Evolutionary conservation across 2,113 vertebrate species (phyloP).

Genomic region (Pseudopipra pipra): DNA sequence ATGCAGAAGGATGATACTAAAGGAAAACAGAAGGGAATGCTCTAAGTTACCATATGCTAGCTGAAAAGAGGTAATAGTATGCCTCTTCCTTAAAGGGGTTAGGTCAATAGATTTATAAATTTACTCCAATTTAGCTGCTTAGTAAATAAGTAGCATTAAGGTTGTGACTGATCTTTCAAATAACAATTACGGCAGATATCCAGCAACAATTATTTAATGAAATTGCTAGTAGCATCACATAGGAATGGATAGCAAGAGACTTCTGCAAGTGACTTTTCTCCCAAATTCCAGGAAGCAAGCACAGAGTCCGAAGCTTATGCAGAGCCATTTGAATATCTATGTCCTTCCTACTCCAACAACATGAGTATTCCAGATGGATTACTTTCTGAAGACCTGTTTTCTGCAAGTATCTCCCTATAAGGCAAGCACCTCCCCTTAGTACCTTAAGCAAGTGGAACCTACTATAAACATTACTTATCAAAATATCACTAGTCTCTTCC

Average conservation of each 20-base stretch:
- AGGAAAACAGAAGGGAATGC: background rate
- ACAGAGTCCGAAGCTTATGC: background rate
- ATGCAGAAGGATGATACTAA: background rate
- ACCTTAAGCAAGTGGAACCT: background rate
- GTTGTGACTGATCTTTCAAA: background rate
- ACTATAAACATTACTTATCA: background rate
- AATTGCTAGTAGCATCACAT: background rate
- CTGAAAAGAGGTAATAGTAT: background rate
- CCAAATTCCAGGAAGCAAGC: background rate
- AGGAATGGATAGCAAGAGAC: background rate
- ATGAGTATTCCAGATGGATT: background rate
- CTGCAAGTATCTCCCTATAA: background rate
- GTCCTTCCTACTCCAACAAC: background rate
- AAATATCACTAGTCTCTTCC: background rate
- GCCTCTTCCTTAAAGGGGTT: background rate
- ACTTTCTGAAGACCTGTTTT: background rate
- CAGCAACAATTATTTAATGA: background rate
- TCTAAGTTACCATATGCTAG: background rate
- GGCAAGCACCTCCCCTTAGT: background rate
- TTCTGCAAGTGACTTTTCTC: background rate
- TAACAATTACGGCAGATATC: background rate
- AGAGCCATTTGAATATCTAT: background rate
- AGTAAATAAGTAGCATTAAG: background rate
- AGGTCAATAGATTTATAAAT: background rate
- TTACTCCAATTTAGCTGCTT: background rate